Base-by-base conservation (phyloP, 2,888 invertebrate genomes). In the Noctuana brunneofusca region DNA sequence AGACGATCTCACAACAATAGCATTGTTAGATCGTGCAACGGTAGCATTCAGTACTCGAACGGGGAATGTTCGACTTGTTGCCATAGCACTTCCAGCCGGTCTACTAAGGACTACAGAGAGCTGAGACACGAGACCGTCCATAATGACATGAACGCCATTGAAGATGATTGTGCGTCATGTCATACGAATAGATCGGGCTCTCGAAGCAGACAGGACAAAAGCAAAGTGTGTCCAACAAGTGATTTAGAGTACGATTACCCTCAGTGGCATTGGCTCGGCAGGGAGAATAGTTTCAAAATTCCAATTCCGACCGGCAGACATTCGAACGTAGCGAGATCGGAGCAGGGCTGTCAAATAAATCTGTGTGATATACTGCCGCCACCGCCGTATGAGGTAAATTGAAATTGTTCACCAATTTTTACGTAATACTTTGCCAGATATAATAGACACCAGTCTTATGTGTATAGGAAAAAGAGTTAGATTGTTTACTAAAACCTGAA, bases 281-380 rank as follows among this genome's bases (percentile, higher is more conserved):
- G 90, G 68, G 90, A 90, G 82, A 91, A 91, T 80, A 91, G 90
- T 83, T 91, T 91, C 86, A 90, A 90, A 87, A 91, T 90, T 79
- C 90, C 90, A 73, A 86, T 90, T 78, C 90, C 84, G 78, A 79
- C 84, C 73, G 78, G 87, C 73, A 83, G 89, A 81, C 86, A 89
- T 80, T 88, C 89, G 78, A 89, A 86, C 73, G 85, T 86, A 73
- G 84, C 86, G 75, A 85, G 87, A 79, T 88, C 89, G 75, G 91
- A 90, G 74, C 90, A 89, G 78, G 87, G 90, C 80, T 91, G 91
- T 86, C 92, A 92, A 86, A 89, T 92, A 78, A 94, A 94, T 86
- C 93, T 94, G 87, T 93, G 93, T 84, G 94, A 94, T 84, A 93
- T 94, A 92, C 79, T 94, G 71, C 94, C 94, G 65, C 93, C 93